Base-by-base conservation (phyloP, 2,888 invertebrate species). In the Cosmia trapezina region DNA sequence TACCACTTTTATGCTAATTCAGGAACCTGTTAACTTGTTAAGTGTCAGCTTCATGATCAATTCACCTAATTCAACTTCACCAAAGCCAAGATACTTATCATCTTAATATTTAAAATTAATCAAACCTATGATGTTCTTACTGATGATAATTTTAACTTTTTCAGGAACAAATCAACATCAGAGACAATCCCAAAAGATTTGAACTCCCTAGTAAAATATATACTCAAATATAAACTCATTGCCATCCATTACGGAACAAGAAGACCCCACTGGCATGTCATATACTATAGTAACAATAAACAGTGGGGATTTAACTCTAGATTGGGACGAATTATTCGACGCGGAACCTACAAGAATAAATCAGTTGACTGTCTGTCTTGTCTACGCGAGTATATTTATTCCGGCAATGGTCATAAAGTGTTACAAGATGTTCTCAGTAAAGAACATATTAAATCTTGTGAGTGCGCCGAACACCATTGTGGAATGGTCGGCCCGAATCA, bases 181-280 rank as follows among this genome's bases (percentile, higher is more conserved):
- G 97, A 86, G 99, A 99, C 70, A 92, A 93, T 99, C 51, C 98
- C 98, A 4, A 98, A 98, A 92, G 99, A 99, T 94, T 96, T 99
- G 64, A 98, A 97, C 95, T 97, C 96, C 81, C 98, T 98, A 92
- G 97, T 98, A 0, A 98, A 98, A 92, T 93, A 3, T n/a, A n/a
- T n/a, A n/a, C n/a, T n/a, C n/a, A n/a, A n/a, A n/a, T n/a, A n/a
- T n/a, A n/a, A n/a, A n/a, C n/a, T n/a, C n/a, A n/a, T n/a, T n/a
- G n/a, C n/a, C n/a, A n/a, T n/a, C n/a, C n/a, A n/a, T n/a, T n/a
- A n/a, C n/a, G n/a, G n/a, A n/a, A n/a, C n/a, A n/a, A n/a, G n/a
- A n/a, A n/a, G n/a, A n/a, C n/a, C n/a, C n/a, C n/a, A n/a, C n/a
- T n/a, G n/a, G n/a, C n/a, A n/a, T n/a, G n/a, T n/a, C n/a, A n/a